A percentile compares a stretch with the other conserved stretches of the same genome.
Evolutionary conservation across 2,797 vertebrate species (phyloP).

Genomic region (Tympanoctomys barrerae): DNA sequence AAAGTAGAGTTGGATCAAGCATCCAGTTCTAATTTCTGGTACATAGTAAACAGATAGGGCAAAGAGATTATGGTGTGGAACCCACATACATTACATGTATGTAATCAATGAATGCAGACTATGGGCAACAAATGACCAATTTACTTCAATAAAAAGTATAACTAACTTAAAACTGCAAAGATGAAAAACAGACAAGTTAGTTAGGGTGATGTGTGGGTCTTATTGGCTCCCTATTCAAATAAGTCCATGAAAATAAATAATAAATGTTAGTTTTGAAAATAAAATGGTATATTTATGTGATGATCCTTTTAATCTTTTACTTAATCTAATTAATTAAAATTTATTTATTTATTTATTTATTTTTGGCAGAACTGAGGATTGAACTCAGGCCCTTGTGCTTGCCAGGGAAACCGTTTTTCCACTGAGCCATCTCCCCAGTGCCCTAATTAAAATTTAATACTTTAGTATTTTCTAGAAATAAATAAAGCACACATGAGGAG

Average conservation of each 20-base stretch:
- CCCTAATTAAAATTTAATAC: neutral
- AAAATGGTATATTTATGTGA: neutral
- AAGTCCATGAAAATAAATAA: neutral
- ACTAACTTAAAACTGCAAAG: neutral
- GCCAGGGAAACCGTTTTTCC: no score
- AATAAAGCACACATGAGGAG: neutral
- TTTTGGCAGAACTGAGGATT: no score
- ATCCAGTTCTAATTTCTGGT: neutral
- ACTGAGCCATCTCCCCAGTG: no score
- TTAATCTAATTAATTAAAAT: neutral
- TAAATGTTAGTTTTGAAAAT: neutral
- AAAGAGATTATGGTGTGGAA: neutral
- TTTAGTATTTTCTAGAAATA: slow-evolving; percentile 17
- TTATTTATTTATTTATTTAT: no score
- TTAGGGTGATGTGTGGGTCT: neutral
- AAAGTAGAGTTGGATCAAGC: neutral
- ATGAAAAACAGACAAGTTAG: neutral
- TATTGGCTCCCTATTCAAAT: neutral
- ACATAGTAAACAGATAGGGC: neutral
- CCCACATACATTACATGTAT: neutral
- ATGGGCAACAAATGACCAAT: neutral
- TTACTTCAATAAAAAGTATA: neutral
- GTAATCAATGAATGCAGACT: neutral
- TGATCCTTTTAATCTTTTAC: neutral
- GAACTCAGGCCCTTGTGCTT: no score